Evolutionary conservation across 2,113 vertebrate genomes (phyloP).

Genomic region (Callionymus lyra): DNA sequence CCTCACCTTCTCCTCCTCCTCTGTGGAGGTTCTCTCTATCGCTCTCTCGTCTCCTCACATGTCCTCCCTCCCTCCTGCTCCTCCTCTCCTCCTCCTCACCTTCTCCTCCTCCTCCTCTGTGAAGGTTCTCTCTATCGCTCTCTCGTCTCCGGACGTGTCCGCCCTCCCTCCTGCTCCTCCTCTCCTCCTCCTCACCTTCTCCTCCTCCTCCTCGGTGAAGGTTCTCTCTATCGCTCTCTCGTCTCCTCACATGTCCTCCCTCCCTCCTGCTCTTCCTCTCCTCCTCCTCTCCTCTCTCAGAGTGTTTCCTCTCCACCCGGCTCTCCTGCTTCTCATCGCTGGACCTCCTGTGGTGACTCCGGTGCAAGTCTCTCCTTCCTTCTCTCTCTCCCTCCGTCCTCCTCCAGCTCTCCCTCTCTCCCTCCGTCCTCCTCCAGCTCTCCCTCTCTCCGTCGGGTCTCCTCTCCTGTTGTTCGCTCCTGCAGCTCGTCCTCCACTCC

Average conservation of each 20-base stretch:
- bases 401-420: neutral
- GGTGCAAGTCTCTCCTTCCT: conserved; percentile 2
- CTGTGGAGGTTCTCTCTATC: conserved; percentile 20
- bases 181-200: conserved; percentile 4
- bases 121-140: conserved; percentile 17
- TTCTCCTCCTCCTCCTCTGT: conserved; percentile 7
- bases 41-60: conserved; percentile 13
- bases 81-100: conserved; percentile 6
- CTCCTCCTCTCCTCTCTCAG: neutral
- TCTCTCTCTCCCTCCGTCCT: neutral
- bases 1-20: conserved; percentile 1
- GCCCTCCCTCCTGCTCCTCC: conserved; percentile 1
- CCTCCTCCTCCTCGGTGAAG: conserved; percentile 12
- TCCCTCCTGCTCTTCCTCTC: neutral
- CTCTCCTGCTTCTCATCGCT: neutral
- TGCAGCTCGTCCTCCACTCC: conserved; percentile 12
- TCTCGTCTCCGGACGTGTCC: conserved; percentile 9
- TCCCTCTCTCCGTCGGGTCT: neutral
- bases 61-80: neutral
- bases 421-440: neutral
- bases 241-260: conserved; percentile 1
- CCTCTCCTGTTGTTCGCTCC: conserved; percentile 4
- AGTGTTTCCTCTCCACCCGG: conserved; percentile 15
- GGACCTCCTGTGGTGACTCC: neutral
- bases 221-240: conserved; percentile 14